A percentile compares a stretch with the other conserved stretches of the same genome.
These are phyloP conservation scores for Emydoidea blandingii DNA, from an alignment of 2,797 vertebrate species.

Conservation along the genomic window DNA sequence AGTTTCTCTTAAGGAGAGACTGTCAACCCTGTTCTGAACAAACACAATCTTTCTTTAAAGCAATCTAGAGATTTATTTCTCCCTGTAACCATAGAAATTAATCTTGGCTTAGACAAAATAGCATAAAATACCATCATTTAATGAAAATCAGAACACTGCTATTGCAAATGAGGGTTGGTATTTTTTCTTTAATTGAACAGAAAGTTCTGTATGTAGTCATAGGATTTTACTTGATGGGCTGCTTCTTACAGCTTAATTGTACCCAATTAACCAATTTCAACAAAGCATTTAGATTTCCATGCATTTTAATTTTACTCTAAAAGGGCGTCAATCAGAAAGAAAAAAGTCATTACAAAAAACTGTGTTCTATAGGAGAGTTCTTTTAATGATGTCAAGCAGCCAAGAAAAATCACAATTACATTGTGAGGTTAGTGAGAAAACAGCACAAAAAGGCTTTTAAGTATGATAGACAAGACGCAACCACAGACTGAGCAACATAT, in stretches of 20 bases:
- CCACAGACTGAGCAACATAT: background rate
- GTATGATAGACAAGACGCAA: background rate
- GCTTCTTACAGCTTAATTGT: constrained; percentile 70
- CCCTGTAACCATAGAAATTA: constrained; percentile 81
- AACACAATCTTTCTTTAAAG: constrained; percentile 77
- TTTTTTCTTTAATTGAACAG: constrained; percentile 54
- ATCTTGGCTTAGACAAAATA: constrained; percentile 77
- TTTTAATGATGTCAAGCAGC: background rate
- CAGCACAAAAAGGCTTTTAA: background rate
- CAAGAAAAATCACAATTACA: background rate
- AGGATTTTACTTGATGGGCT: constrained; percentile 69
- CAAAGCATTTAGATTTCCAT: constrained; percentile 26
- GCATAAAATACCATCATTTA: constrained; percentile 77
- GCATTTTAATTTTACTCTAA: constrained; percentile 33
- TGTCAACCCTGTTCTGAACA: constrained; percentile 77
- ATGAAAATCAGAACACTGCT: constrained; percentile 79
- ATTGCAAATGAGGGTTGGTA: constrained; percentile 70
- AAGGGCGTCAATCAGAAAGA: background rate
- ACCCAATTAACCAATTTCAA: constrained; percentile 40
- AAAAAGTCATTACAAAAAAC: background rate
- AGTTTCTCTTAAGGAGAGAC: constrained; percentile 76
- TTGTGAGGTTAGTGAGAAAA: background rate
- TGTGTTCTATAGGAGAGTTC: background rate
- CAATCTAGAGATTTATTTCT: constrained; percentile 78
- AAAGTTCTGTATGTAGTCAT: constrained; percentile 44